Evolutionary conservation across 2,797 vertebrate species (phyloP).

Genomic region (Synanceia verrucosa): DNA sequence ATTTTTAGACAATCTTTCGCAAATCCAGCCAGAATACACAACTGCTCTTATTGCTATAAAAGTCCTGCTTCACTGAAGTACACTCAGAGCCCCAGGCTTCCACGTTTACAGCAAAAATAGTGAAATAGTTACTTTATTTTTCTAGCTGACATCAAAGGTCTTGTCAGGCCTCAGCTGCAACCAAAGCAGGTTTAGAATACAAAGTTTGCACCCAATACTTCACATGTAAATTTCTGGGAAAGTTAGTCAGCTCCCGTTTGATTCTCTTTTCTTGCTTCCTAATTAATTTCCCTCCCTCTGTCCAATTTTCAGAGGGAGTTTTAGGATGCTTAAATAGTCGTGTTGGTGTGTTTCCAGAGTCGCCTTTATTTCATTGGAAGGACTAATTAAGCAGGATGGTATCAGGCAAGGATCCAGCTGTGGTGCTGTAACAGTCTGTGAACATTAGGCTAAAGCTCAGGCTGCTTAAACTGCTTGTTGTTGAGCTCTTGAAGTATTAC

Average conservation of each 20-base stretch:
- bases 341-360: slow-evolving; percentile 41
- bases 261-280: slow-evolving; percentile 4
- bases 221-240: slow-evolving; percentile 37
- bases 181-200: slow-evolving; percentile 38
- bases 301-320: slow-evolving; percentile 32
- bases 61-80: slow-evolving; percentile 19
- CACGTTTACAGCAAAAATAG: no score
- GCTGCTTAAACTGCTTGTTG: slow-evolving; percentile 51
- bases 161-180: slow-evolving; percentile 16
- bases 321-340: slow-evolving; percentile 27
- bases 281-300: slow-evolving; percentile 29
- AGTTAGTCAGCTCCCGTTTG: slow-evolving; percentile 7
- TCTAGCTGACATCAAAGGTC: slow-evolving; percentile 27
- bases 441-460: slow-evolving; percentile 42
- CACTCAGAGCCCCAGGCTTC: neutral
- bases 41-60: slow-evolving; percentile 6
- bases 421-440: slow-evolving; percentile 51
- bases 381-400: slow-evolving; percentile 52
- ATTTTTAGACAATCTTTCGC: slow-evolving; percentile 7
- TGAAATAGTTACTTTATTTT: slow-evolving; percentile 19
- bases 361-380: slow-evolving; percentile 43
- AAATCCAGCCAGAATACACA: slow-evolving; percentile 30
- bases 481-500: slow-evolving; percentile 19
- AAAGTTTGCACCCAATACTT: slow-evolving; percentile 2
- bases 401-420: slow-evolving; percentile 46